Base-by-base conservation (phyloP, 2,888 invertebrate genomes). In the Bimastos eiseni region DNA sequence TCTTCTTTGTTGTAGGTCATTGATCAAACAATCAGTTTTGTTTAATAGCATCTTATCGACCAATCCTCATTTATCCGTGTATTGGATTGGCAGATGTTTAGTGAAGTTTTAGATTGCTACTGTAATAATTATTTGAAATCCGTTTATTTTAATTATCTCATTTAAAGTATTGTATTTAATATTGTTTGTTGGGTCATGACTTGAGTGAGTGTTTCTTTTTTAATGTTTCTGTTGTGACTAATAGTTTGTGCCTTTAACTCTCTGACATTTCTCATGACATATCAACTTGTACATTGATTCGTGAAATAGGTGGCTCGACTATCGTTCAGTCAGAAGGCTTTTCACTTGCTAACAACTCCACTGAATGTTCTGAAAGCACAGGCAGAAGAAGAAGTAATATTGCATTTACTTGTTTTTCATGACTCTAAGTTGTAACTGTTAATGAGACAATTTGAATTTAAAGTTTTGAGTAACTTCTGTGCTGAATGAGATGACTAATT, bases 381-480 rank as follows among this genome's bases (percentile, higher is more conserved):
- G 90, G 91, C 93, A 30, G 94, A 93, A 91, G 93, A 93, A 89
- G 93, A 93, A 93, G 94, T 94, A 92, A 92, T 21, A 5, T 8
- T 36, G 34, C 41, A 90, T 91, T 37, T 21, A 86, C 15, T 83
- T 41, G 70, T 21, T 55, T 21, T 70, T 70, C n/a, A n/a, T 70
- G n/a, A 70, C 30, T 70, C 2, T 70, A 0, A 70, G 30, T n/a
- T n/a, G 70, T 70, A 70, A 30, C n/a, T 30, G 70, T 70, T n/a
- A 70, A n/a, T n/a, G 70, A 70, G 49, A 24, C 8, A 70, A n/a
- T n/a, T 11, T 41, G 30, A 70, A n/a, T 70, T 70, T 70, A 6
- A n/a, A n/a, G 70, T n/a, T 70, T 70, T n/a, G 13, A n/a, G 30
- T n/a, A n/a, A n/a, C n/a, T 19, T 19, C 70, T 70, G 70, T 30